Evolutionary conservation across 2,797 vertebrate genomes (phyloP).

Genomic region (Strix occidentalis): DNA sequence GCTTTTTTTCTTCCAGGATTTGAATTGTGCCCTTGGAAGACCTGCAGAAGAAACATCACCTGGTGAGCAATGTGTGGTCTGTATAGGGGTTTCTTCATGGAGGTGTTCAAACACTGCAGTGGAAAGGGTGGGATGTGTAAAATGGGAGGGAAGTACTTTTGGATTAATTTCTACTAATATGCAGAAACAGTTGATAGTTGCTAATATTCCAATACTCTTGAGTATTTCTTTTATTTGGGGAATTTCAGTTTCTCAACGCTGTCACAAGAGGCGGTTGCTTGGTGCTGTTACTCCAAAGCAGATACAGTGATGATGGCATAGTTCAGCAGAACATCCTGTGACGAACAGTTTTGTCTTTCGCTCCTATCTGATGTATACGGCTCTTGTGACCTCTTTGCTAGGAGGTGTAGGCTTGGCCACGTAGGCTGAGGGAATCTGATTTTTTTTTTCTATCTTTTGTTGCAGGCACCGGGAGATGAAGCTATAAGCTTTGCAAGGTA

Average conservation of each 20-base stretch:
- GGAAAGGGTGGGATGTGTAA: background rate
- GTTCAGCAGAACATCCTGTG: slow-evolving; percentile 72
- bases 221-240: background rate
- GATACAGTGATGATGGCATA: slow-evolving; percentile 76
- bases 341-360: slow-evolving; percentile 33
- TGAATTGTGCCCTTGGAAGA: background rate
- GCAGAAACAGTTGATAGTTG: background rate
- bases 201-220: accelerated
- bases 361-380: slow-evolving; percentile 72
- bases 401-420: accelerated
- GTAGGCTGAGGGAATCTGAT: background rate
- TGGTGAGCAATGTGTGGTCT: background rate
- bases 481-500: background rate
- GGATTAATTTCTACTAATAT: background rate
- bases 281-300: background rate
- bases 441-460: background rate
- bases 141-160: no score
- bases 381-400: background rate
- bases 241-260: background rate
- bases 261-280: accelerated
- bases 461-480: background rate
- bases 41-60: background rate
- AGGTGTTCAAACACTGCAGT: background rate
- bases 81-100: accelerated
- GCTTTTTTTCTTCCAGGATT: background rate